Base-by-base conservation (phyloP, 2,888 invertebrate genomes). In the Pilophorus perplexus region DNA sequence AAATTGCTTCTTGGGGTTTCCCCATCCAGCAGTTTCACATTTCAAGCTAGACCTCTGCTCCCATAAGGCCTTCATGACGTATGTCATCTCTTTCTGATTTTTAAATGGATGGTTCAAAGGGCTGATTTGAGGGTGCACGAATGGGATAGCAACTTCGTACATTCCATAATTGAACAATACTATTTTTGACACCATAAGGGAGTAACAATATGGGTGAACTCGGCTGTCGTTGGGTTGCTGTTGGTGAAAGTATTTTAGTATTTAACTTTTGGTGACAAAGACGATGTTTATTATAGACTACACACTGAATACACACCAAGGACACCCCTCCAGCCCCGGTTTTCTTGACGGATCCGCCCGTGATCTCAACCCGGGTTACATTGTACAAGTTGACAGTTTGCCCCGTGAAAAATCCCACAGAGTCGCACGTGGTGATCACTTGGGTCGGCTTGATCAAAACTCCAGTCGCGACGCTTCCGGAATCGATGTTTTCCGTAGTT, bases 361-460 rank as follows among this genome's bases (percentile, higher is more conserved):
- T 28, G n/a, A 62, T 62, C 6, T 18, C 8, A 6, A 62, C 28
- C 18, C 62, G 14, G 1, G 46, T 16, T 1, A 46, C 1, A n/a
- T 62, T 18, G 48, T 46, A 46, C 37, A 46, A n/a, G 20, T 46
- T 44, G 46, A 62, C 62, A n/a, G 20, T 44, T 14, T 62, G 62
- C 2, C 62, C 62, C 8, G 62, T 62, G 22, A 62, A 62, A 20
- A 18, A 46, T 4, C 62, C 62, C 1, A 62, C 62, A 1, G 62
- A 62, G 20, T 62, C 62, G 48, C 62, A 62, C 4, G 62, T 62
- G 1, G 62, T 62, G 8, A 62, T n/a, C 2, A 62, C 28, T 3
- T 16, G 6, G 2, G 4, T 12, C 1, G 20, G 12, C 12, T 8
- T 12, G 10, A 62, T 46, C 1, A 62, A n/a, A 8, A 62, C 46